A percentile compares a stretch with the other conserved stretches of the same genome.
Conservation (phyloP, 35 echinoderm and acorn worm species). For the Apostichopus japonicus region DNA sequence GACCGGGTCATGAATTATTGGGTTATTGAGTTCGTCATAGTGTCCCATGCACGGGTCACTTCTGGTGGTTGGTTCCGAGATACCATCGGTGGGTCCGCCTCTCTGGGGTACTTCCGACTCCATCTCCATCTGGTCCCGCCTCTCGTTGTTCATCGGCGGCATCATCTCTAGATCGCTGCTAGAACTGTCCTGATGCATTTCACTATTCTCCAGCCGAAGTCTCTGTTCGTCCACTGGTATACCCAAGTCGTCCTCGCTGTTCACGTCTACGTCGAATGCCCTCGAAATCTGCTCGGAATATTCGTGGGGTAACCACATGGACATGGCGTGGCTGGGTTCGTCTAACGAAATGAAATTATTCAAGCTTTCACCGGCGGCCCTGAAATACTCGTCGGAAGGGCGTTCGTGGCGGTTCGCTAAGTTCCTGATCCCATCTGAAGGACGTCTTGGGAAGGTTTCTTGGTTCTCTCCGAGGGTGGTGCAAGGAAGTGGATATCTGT, state of each 20-base stretch:
- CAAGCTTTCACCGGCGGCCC: constrained; percentile 9
- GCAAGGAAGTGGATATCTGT: constrained; percentile 14
- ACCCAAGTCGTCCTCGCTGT: constrained; percentile 11
- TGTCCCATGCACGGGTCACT: constrained; percentile 25
- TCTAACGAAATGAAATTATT: constrained; percentile 30
- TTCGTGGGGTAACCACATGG: constrained; percentile 22
- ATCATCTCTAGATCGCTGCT: constrained; percentile 17
- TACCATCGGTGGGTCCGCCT: background rate
- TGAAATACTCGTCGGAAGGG: constrained; percentile 29
- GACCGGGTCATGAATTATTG: constrained; percentile 47
- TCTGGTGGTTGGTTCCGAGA: background rate
- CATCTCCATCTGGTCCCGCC: background rate
- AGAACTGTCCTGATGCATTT: constrained; percentile 1
- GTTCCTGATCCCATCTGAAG: constrained; percentile 23
- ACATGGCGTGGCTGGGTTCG: constrained; percentile 26
- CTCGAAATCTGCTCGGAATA: constrained; percentile 20
- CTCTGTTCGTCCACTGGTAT: constrained; percentile 15
- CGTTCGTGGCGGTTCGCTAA: constrained; percentile 3
- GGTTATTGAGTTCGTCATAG: constrained; percentile 28
- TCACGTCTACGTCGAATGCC: background rate
- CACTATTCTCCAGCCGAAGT: constrained; percentile 13
- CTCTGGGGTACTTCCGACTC: background rate
- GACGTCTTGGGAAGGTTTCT: background rate
- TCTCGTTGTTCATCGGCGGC: background rate
- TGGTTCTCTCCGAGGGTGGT: constrained; percentile 7